phyloP scores from a whole-genome alignment of 1,140 invertebrate genomes.

The Olivierus martensii region DNA sequence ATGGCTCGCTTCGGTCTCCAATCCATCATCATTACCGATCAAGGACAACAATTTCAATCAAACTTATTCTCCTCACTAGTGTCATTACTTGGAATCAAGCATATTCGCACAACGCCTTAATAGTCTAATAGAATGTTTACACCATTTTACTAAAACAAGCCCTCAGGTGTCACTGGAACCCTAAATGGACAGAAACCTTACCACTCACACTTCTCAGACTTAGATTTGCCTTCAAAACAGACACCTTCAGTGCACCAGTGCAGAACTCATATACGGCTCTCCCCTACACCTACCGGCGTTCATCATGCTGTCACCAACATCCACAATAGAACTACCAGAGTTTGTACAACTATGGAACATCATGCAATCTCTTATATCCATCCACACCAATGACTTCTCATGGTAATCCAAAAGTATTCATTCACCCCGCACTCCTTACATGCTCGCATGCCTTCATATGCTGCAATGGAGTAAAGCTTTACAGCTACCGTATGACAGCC shows the following conservation, averaged over 20 bases:
- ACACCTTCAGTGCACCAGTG: conserved; percentile 12
- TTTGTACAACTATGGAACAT: background rate
- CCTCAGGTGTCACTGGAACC: background rate
- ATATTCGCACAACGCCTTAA: background rate
- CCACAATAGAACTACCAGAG: background rate
- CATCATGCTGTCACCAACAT: background rate
- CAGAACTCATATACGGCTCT: conserved; percentile 19
- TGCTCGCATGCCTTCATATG: too few relatives aligned
- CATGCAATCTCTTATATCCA: background rate
- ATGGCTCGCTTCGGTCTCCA: too few relatives aligned
- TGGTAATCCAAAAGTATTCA: background rate
- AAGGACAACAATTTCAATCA: background rate
- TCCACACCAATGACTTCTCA: background rate
- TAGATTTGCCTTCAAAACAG: conserved; percentile 19
- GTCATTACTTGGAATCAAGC: background rate
- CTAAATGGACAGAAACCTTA: background rate
- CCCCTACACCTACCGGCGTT: conserved; percentile 15
- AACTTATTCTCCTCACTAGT: background rate
- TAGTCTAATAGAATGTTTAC: conserved; percentile 26
- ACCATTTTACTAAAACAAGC: conserved; percentile 32
- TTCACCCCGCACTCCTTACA: too few relatives aligned
- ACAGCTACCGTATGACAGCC: too few relatives aligned
- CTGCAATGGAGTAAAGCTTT: too few relatives aligned
- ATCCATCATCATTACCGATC: too few relatives aligned
- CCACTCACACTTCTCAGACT: conserved; percentile 28